phyloP scores from a whole-genome alignment of 2,888 invertebrate genomes.

The Dugesia japonica region DNA sequence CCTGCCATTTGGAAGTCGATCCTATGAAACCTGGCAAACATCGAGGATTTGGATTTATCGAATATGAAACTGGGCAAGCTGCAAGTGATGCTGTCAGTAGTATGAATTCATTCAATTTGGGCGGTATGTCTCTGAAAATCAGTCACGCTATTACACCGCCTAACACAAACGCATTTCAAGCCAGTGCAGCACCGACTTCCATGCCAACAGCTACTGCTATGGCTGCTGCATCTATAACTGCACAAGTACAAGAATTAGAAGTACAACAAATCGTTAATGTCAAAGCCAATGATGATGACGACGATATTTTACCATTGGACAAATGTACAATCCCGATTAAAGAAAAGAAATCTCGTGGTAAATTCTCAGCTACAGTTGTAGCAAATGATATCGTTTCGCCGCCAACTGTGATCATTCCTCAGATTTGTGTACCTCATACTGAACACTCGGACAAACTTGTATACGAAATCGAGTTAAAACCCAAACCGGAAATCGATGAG shows the following conservation, averaged over 20 bases:
- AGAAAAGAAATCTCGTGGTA: background rate
- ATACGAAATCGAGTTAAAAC: too few relatives aligned
- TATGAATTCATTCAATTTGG: constrained; percentile 97
- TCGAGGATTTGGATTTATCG: constrained; percentile 89
- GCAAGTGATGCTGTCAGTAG: constrained; percentile 88
- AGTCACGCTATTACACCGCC: constrained; percentile 88
- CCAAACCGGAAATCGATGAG: too few relatives aligned
- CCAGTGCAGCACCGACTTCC: constrained; percentile 52
- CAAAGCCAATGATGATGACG: too few relatives aligned
- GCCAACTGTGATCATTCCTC: background rate
- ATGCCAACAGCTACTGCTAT: constrained; percentile 89
- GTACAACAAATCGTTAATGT: constrained; percentile 55
- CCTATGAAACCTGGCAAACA: constrained; percentile 61
- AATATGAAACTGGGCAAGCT: constrained; percentile 77
- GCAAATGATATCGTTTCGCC: background rate
- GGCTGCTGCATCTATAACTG: constrained; percentile 73
- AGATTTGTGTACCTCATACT: background rate
- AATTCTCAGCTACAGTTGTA: background rate
- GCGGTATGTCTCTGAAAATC: constrained; percentile 78
- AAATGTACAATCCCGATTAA: too few relatives aligned
- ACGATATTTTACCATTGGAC: too few relatives aligned
- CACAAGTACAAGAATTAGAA: constrained; percentile 87
- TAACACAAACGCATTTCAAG: constrained; percentile 52
- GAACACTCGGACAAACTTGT: background rate
- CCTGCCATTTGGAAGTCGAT: constrained; percentile 63